phyloP scores from a whole-genome alignment of 2,113 vertebrate species.

The Lamprologus tigripictilis region DNA sequence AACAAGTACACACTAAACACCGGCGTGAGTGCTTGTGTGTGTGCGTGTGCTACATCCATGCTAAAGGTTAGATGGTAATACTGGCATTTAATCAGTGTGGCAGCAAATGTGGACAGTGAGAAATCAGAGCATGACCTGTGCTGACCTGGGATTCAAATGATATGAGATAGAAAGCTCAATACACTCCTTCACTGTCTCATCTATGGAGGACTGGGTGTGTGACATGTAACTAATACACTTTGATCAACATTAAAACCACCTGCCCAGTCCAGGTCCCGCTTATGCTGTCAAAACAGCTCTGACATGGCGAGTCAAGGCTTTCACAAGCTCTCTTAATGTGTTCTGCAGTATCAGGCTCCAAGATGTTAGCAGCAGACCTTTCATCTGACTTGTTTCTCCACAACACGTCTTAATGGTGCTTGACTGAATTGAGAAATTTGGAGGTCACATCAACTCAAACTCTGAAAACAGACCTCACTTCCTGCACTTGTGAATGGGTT shows the following conservation, averaged over 20 bases:
- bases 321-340: neutral
- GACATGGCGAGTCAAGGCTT: neutral
- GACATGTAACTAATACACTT: neutral
- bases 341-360: neutral
- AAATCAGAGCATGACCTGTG: conserved; percentile 26
- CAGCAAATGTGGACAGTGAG: conserved; percentile 53
- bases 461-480: neutral
- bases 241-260: neutral
- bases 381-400: neutral
- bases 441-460: neutral
- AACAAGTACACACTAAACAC: neutral
- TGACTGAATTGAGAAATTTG: neutral
- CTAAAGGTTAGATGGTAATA: conserved; percentile 74
- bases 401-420: neutral
- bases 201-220: neutral
- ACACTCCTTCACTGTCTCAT: neutral
- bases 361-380: neutral
- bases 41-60: neutral
- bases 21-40: neutral
- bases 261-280: neutral
- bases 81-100: conserved; percentile 69
- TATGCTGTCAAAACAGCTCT: neutral
- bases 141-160: conserved; percentile 14
- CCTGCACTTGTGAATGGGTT: neutral
- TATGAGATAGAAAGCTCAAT: neutral